Evolutionary conservation across 2,888 invertebrate species (phyloP), one percentile per base, ranked within the genome.

Genomic region (Zygaena filipendulae): DNA sequence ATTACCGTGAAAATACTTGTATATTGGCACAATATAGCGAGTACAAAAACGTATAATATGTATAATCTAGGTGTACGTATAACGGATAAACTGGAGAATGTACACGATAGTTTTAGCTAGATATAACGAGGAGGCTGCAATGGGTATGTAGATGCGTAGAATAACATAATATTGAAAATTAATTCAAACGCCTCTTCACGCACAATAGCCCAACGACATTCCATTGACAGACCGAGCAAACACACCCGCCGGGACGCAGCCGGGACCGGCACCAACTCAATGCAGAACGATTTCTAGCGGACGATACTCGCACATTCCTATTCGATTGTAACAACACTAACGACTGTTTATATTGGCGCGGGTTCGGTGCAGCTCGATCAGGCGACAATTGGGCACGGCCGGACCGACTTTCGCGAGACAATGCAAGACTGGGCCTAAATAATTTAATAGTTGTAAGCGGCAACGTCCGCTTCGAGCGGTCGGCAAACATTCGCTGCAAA

Each of bases 141-240:
- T n/a, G n/a, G n/a, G n/a, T n/a, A n/a, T n/a, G n/a, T n/a, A n/a
- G n/a, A n/a, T n/a, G n/a, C n/a, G n/a, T n/a, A n/a, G n/a, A n/a
- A n/a, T n/a, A n/a, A n/a, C n/a, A n/a, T n/a, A n/a, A n/a, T n/a
- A n/a, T n/a, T n/a, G n/a, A n/a, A n/a, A n/a, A n/a, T n/a, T n/a
- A n/a, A n/a, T n/a, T n/a, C 63, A 68, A 69, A 63, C 70, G 64
- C 59, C 54, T 48, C 47, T 51, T 47, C 51, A 46, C 53, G 58
- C 58, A 67, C 71, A 71, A 70, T 71, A 50, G 64, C 52, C 70
- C 59, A 67, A 68, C 64, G 68, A 67, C 56, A 67, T 75, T 71
- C 75, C 68, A 75, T 75, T 75, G 72, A 74, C 71, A 63, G 68
- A 60, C 49, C 61, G 57, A 53, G 61, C 64, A 74, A 72, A 75